Percentiles rank a stretch among this genome's conserved stretches.
These are phyloP conservation scores for Trichomycterus rosablanca DNA, from an alignment of 2,113 vertebrate species.

Conservation along the genomic window DNA sequence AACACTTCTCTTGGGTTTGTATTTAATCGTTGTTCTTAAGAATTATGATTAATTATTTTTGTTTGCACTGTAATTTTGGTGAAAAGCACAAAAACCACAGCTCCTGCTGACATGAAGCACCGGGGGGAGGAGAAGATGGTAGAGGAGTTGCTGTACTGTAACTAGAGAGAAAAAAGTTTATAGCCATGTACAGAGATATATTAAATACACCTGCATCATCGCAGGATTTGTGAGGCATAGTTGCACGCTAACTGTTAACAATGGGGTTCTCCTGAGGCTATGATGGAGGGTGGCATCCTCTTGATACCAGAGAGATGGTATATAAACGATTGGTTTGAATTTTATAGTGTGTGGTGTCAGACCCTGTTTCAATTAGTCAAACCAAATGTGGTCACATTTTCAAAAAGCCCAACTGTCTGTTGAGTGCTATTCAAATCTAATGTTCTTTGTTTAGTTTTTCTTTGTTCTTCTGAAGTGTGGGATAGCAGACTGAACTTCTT, in stretches of 20 bases:
- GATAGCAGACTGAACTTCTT: neutral
- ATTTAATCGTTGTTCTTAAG: conserved; percentile 60
- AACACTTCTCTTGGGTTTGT: conserved; percentile 53
- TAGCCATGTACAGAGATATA: conserved; percentile 76
- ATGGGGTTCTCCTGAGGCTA: conserved; percentile 15
- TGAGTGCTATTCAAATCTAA: neutral
- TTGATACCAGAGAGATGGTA: conserved; percentile 4
- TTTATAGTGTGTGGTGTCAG: neutral
- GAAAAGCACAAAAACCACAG: conserved; percentile 99
- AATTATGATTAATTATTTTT: conserved; percentile 80
- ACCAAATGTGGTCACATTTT: conserved; percentile 5
- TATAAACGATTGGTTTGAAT: neutral
- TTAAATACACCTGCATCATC: conserved; percentile 47
- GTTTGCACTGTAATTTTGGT: conserved; percentile 99
- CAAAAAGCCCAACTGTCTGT: neutral
- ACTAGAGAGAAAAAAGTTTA: conserved; percentile 74
- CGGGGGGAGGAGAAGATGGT: conserved; percentile 86
- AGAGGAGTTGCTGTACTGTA: conserved; percentile 91
- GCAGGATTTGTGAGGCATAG: conserved; percentile 18
- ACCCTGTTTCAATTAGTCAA: conserved; percentile 12
- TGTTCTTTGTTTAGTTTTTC: neutral
- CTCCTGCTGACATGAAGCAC: conserved; percentile 97
- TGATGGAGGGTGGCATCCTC: conserved; percentile 3
- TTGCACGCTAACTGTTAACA: neutral
- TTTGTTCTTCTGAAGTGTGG: neutral